Base-by-base conservation (phyloP, 2,888 invertebrate genomes). In the Junonia oenone region DNA sequence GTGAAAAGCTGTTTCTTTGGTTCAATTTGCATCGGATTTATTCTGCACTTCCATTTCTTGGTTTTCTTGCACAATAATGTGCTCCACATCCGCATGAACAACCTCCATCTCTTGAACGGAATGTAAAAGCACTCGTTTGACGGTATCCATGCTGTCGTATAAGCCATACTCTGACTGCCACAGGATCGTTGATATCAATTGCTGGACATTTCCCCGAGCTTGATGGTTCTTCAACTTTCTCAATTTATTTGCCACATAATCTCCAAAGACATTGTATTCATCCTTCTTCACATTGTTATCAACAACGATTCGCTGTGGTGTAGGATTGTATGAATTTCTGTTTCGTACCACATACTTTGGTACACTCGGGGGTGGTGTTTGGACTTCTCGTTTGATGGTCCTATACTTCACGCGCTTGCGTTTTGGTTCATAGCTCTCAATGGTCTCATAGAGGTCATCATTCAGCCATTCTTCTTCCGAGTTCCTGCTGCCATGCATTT, bases 131-230 rank as follows among this genome's bases (percentile, higher is more conserved):
- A 90, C 76, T 55, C 80, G 62, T 60, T 83, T 88, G 0, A 90
- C 85, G 0, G 86, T 71, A 0, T 86, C 87, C 6, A 87, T 79
- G 65, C 71, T 76, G 51, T 88, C 85, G 65, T 85, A 90, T 11
- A 83, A 58, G 0, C 89, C 89, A 66, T 86, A 88, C 51, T 90
- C 89, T 0, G 88, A 86, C 62, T 89, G 89, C 89, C 89, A 90
- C 15, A 90, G 59, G 62, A 89, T 79, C 2, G 89, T 90, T 19
- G 89, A 83, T 0, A 90, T 85, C 14, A 90, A 62, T 55, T 90
- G 89, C 58, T 90, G 89, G 2, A 90, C 69, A 58, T 90, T 90
- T 0, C 86, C 83, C 19, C 79, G 64, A 0, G 87, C 82, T 1
- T 82, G 70, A 8, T 78, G 68, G 0, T 72, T 66, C 56, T 76